Conservation (phyloP, 2,797 vertebrate species). For the Xiphorhynchus erythropygius region DNA sequence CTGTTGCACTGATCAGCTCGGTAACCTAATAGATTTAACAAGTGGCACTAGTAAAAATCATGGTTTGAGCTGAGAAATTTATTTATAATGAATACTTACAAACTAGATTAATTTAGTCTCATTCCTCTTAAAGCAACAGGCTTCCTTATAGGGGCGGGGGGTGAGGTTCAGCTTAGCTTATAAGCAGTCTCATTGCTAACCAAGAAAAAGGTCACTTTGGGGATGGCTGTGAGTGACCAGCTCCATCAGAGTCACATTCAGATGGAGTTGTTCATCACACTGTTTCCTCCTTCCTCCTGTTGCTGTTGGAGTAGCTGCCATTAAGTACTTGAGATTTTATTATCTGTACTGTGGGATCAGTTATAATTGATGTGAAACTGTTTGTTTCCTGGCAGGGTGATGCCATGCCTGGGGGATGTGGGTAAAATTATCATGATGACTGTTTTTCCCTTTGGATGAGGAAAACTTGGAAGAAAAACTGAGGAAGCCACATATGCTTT, state of each 20-base stretch:
- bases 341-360: not conserved
- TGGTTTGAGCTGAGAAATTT: not conserved
- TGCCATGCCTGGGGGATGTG: not conserved
- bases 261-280: not conserved
- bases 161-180: not conserved
- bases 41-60: not conserved
- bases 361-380: not conserved
- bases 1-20: constrained; percentile 10
- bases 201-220: not conserved
- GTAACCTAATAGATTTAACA: not conserved
- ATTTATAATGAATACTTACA: not conserved
- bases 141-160: not conserved
- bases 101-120: not conserved
- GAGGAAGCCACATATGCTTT: not conserved
- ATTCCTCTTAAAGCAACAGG: not conserved
- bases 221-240: not conserved
- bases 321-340: not conserved
- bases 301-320: not conserved
- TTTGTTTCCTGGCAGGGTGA: not conserved
- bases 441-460: not conserved
- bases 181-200: not conserved
- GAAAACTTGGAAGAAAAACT: not conserved
- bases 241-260: not conserved
- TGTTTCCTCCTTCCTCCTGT: not conserved
- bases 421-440: not conserved